These are phyloP conservation scores for Cyclargus thomasi DNA, from an alignment of 1,140 invertebrate species.

Conservation along the genomic window DNA sequence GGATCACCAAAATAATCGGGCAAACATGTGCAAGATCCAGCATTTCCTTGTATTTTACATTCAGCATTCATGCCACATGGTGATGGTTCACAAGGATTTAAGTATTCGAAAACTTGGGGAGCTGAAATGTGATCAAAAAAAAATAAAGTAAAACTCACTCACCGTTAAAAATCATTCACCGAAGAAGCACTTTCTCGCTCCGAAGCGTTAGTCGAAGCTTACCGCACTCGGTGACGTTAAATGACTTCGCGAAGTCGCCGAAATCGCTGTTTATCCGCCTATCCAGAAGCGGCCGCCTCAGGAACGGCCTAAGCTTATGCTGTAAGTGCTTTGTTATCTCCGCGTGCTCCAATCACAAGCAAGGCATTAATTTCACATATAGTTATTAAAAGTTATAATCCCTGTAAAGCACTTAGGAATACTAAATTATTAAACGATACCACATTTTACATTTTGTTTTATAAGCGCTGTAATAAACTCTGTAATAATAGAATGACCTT, in stretches of 20 bases:
- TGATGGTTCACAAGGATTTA: slow-evolving; percentile 82
- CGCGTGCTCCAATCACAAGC: slow-evolving; percentile 68
- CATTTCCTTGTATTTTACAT: slow-evolving; percentile 78
- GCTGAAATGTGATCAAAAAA: slow-evolving; percentile 58
- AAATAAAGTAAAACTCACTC: slow-evolving; percentile 46
- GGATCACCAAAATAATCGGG: slow-evolving; percentile 85
- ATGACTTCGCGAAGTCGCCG: slow-evolving; percentile 57
- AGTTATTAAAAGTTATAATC: slow-evolving; percentile 65
- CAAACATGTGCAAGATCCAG: slow-evolving; percentile 83
- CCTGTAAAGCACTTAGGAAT: slow-evolving; percentile 59
- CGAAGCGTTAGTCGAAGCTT: slow-evolving; percentile 74
- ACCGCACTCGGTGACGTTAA: slow-evolving; percentile 62
- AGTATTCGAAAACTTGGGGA: slow-evolving; percentile 61
- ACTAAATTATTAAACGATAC: slow-evolving; percentile 46
- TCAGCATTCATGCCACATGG: slow-evolving; percentile 86
- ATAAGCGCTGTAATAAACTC: slow-evolving; percentile 42
- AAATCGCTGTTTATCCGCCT: slow-evolving; percentile 59
- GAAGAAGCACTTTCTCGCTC: slow-evolving; percentile 65
- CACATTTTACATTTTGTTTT: slow-evolving; percentile 24
- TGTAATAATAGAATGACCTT: slow-evolving; percentile 45
- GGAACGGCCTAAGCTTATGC: slow-evolving; percentile 67
- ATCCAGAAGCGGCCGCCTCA: slow-evolving; percentile 62
- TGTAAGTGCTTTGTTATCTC: slow-evolving; percentile 74
- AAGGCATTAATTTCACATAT: slow-evolving; percentile 69
- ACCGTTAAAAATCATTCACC: slow-evolving; percentile 54